Base-by-base conservation (phyloP, 1,140 invertebrate species). In the Cylas formicarius region DNA sequence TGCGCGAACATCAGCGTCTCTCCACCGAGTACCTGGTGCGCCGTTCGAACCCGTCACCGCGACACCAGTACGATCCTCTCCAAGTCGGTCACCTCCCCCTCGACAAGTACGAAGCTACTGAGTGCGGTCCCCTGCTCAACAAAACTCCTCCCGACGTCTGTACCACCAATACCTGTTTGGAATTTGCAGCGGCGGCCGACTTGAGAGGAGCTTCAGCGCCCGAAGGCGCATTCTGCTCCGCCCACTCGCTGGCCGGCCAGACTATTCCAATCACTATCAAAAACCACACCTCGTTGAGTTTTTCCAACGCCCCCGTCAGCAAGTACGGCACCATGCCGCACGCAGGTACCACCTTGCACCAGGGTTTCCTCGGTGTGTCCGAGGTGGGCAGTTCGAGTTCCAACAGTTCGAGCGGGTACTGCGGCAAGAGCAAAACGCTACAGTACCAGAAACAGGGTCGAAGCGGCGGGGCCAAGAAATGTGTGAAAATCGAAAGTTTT, bases 1-100 rank as follows among this genome's bases (percentile, higher is more conserved):
- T 77, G 14, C 66, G 72, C 8, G 74, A 75, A 50, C 73, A 75
- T 37, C 66, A 68, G 23, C 53, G 54, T 2, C 49, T 63, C 13
- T 58, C 57, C 20, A 53, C 40, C 28, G 64, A 66, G 38, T 65
- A 58, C 40, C 46, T 63, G 13, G 56, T 62, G 16, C 50, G 55
- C 10, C 62, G 61, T 32, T 37, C 53, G 3, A 45, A 44, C 9
- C 38, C 44, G 4, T 39, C 32, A 17, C 22, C 33, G 7, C 32
- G 32, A n/a, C 44, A 42, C 2, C 34, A 42, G 28, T 61, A 60
- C 52, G 60, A 60, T 44, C 47, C 53, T 10, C 48, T 48, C 3
- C 21, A 34, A 18, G 39, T 47, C 14, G 54, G 58, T 34, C 53
- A 56, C 44, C 22, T 48, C 13, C 33, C 46, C 3, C 11, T 42